Base-by-base conservation (phyloP, 2,113 vertebrate genomes). In the Accipiter virgatus region DNA sequence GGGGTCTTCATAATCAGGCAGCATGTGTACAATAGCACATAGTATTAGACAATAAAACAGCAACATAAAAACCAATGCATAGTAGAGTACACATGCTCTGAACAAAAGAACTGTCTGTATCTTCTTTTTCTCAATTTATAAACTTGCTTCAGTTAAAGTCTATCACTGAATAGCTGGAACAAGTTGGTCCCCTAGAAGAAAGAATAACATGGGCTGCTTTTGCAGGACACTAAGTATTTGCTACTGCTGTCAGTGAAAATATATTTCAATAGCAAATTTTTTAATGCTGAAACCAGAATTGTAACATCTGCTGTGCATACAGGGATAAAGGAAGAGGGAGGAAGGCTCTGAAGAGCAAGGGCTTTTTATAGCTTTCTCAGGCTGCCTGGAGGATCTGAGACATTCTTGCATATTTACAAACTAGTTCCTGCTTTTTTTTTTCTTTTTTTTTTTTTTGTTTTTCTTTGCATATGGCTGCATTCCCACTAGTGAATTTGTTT, bases 251-350 rank as follows among this genome's bases (percentile, higher is more conserved):
- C 10, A 1, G 48, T 1, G 11, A 70, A 93, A 90, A 56, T 8
- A 8, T 43, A 6, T 36, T 74, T 45, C 56, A 53, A 21, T 36
- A 6, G 6, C 9, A 2, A 66, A 18, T 62, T 29, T 62, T 16
- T 12, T 56, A 4, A 9, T 38, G 27, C 36, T 53, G 36, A 42
- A 72, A 29, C 4, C 29, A 16, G 65, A 70, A 22, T 7, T n/a
- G 43, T 27, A 13, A 25, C 2, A 0, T 10, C 61, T 52, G 29
- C 40, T 22, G 15, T 4, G 7, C 26, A 9, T 9, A 0, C 0
- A 2, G 61, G 50, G 68, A 21, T 5, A 8, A 66, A 10, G 27
- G 34, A 27, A 50, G 72, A n/a, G 17, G 18, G 16, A 77, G 40
- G 25, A 52, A 43, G 9, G 19, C 29, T 71, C 73, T 23, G 62